These are phyloP conservation scores for Zaprionus africanus DNA, from an alignment of 1,140 invertebrate species.

Conservation along the genomic window DNA sequence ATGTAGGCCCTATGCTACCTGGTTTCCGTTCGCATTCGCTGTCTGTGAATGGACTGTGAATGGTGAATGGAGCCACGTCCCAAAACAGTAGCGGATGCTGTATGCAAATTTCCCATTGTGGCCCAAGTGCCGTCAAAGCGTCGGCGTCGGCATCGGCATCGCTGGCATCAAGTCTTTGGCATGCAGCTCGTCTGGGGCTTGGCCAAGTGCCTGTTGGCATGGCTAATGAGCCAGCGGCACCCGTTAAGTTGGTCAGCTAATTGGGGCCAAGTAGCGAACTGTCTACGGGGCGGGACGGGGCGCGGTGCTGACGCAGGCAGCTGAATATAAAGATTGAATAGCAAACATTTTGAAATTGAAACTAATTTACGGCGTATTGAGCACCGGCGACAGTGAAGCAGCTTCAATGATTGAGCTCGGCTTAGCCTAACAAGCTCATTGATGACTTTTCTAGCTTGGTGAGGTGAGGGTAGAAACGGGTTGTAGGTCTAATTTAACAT, in stretches of 20 bases:
- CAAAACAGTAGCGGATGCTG: slow-evolving; percentile 80
- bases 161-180: slow-evolving; percentile 47
- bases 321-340: slow-evolving; percentile 35
- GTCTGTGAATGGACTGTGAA: slow-evolving; percentile 27
- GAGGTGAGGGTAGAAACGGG: background rate
- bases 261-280: slow-evolving; percentile 65
- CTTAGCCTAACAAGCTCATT: background rate
- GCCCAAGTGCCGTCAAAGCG: slow-evolving; percentile 59
- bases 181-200: slow-evolving; percentile 63
- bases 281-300: slow-evolving; percentile 5
- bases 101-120: slow-evolving; percentile 68
- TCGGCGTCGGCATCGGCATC: background rate
- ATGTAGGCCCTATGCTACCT: background rate
- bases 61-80: slow-evolving; percentile 29
- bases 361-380: slow-evolving; percentile 21
- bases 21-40: slow-evolving; percentile 58
- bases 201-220: slow-evolving; percentile 75
- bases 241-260: slow-evolving; percentile 71
- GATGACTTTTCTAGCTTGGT: background rate
- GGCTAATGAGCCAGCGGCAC: slow-evolving; percentile 66
- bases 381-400: background rate
- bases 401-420: background rate
- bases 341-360: slow-evolving; percentile 60
- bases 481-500: background rate
- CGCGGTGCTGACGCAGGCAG: background rate